phyloP scores from a whole-genome alignment of 2,888 invertebrate species.

The Cephus nigrinus region DNA sequence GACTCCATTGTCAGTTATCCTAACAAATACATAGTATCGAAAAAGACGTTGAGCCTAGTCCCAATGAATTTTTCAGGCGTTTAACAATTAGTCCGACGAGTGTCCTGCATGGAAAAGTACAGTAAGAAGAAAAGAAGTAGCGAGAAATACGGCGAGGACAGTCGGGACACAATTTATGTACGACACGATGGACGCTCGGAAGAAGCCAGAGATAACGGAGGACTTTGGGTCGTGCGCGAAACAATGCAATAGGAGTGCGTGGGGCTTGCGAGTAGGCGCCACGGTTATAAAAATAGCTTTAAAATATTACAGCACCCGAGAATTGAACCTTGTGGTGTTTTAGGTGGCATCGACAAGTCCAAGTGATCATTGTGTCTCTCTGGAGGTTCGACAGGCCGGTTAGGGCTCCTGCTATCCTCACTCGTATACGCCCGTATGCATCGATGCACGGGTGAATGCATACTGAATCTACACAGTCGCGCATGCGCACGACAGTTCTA shows the following conservation, averaged over 20 bases:
- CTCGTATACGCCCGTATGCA: not conserved
- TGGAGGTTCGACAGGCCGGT: not conserved
- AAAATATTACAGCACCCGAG: constrained; percentile 52
- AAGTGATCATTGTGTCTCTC: no score
- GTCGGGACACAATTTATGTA: no score
- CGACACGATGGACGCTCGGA: not conserved
- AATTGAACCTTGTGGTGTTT: constrained; percentile 23
- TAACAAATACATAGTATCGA: no score
- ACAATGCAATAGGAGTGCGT: constrained; percentile 35
- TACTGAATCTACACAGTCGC: not conserved
- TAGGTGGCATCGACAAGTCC: no score
- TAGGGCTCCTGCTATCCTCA: not conserved
- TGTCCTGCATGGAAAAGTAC: no score
- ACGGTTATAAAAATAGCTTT: constrained; percentile 44
- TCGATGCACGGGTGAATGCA: not conserved
- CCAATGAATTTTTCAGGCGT: no score
- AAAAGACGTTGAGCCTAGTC: no score
- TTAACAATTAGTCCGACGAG: no score
- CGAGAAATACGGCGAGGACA: no score
- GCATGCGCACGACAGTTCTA: constrained; percentile 1
- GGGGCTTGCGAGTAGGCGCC: constrained; percentile 27
- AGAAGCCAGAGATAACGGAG: not conserved
- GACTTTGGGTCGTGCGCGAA: constrained; percentile 2
- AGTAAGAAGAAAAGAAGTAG: no score
- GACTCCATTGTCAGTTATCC: no score